phyloP scores from a whole-genome alignment of 35 echinoderm and acorn worm genomes.

The Acanthaster planci region DNA sequence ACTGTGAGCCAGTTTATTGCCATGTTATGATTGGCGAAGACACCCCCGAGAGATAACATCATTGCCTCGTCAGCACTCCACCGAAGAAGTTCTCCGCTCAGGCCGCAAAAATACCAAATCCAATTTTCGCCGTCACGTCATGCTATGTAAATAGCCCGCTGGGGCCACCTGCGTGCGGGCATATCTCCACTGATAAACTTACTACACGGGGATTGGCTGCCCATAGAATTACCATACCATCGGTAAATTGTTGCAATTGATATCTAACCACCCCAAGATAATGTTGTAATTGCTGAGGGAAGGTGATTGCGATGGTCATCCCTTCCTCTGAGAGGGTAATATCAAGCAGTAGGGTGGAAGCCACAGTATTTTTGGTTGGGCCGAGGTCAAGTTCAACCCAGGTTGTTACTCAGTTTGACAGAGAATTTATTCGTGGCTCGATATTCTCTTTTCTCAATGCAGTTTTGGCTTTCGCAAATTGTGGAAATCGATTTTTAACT shows the following conservation, averaged over 20 bases:
- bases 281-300: neutral
- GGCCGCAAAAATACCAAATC: neutral
- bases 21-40: neutral
- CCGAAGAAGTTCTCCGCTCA: neutral
- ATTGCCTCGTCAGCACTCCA: slow-evolving; percentile 18
- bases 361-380: too few species aligned
- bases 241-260: slow-evolving; percentile 22
- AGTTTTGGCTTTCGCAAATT: too few species aligned
- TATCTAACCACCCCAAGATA: neutral
- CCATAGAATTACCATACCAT: neutral
- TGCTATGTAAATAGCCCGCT: slow-evolving; percentile 4
- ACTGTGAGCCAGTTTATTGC: neutral
- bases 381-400: too few species aligned
- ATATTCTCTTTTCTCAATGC: too few species aligned
- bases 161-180: neutral
- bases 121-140: neutral
- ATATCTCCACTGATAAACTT: neutral
- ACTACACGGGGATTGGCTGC: neutral
- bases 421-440: too few species aligned
- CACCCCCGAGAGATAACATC: neutral
- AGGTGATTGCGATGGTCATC: neutral
- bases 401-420: too few species aligned
- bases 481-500: too few species aligned
- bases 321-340: neutral
- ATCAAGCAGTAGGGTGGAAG: neutral